These are phyloP conservation scores for Naso thynnoides DNA, from an alignment of 2,797 vertebrate genomes.

Conservation along the genomic window DNA sequence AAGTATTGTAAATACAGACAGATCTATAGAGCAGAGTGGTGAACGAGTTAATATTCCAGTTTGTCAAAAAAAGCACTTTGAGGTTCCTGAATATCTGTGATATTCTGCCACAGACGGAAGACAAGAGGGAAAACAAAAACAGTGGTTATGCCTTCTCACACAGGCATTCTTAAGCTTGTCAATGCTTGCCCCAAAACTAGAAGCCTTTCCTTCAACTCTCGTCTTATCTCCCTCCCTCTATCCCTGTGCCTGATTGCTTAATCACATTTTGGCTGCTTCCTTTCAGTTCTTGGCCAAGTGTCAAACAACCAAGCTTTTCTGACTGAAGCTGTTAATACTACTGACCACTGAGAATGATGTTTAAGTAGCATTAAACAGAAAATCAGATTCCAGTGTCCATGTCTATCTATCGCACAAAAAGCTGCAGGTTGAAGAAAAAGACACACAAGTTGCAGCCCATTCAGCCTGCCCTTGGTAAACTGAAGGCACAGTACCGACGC, in stretches of 20 bases:
- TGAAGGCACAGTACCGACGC: slow-evolving; percentile 31
- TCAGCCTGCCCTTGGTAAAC: slow-evolving; percentile 49
- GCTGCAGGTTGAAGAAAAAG: slow-evolving; percentile 31
- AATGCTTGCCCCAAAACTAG: slow-evolving; percentile 66
- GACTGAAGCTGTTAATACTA: slow-evolving; percentile 19
- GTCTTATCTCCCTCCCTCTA: slow-evolving; percentile 23
- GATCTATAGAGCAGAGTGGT: slow-evolving; percentile 40
- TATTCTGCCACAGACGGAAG: slow-evolving; percentile 27
- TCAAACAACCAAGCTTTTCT: slow-evolving; percentile 13
- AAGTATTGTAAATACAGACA: slow-evolving; percentile 27
- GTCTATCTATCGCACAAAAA: slow-evolving; percentile 28
- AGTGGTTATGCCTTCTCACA: slow-evolving; percentile 39
- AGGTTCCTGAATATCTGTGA: slow-evolving; percentile 32
- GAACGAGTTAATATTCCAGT: slow-evolving; percentile 44
- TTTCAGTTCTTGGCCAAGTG: slow-evolving; percentile 24
- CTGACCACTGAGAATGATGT: slow-evolving; percentile 10
- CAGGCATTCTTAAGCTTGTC: slow-evolving; percentile 77
- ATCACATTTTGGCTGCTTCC: slow-evolving; percentile 24
- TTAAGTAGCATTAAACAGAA: slow-evolving; percentile 33
- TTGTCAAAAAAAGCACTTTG: slow-evolving; percentile 29
- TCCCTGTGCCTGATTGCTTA: slow-evolving; percentile 26
- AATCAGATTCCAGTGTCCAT: slow-evolving; percentile 16
- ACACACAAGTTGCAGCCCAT: slow-evolving; percentile 36
- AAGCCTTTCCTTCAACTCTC: slow-evolving; percentile 33
- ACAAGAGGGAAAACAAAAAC: not conserved